Evolutionary conservation across 2,888 invertebrate genomes (phyloP), one percentile per base, ranked within the genome.

Genomic region (Pristionchus mayeri): DNA sequence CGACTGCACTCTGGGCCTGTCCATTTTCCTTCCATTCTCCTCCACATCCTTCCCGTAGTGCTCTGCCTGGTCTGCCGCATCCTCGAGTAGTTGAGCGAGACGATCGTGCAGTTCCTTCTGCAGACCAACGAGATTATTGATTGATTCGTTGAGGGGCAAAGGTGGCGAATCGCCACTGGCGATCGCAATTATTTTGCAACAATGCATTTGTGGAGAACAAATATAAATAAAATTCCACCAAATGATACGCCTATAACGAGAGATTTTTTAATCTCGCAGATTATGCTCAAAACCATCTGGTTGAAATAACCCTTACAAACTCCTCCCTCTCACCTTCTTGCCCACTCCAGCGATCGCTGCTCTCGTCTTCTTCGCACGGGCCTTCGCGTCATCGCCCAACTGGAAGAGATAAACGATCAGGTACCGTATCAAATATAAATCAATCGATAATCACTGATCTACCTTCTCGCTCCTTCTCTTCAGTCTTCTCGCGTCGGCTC

Each of bases 401-500:
- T 81, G 44, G 21, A 54, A 37, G 3, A 60, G 18, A 34, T 79
- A 3, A 54, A 16, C 9, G 4, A 54, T 54, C 54, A 54, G n/a
- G 6, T 63, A 63, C 34, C 63, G 34, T 63, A 37, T 40, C 37
- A 40, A 11, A 16, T n/a, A 4, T 4, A 7, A 54, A 54, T 54
- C 54, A 54, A 54, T 54, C 54, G n/a, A 54, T 54, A 54, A n/a
- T n/a, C n/a, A 9, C 34, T 63, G 2, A 6, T 9, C 52, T 37
- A 80, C 80, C 81, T 89, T 89, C 24, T 91, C 91, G 11, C 89
- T 88, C 57, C 87, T 87, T 80, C 90, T 85, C 85, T 88, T 86
- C 63, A 90, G 80, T 21, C 90, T 87, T 75, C 90, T 90, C 67
- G 90, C 88, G 50, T 91, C 91, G 2, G 90, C 88, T 24, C 90